Percentiles rank a stretch among this genome's conserved stretches.
These are phyloP conservation scores for Ptilodon capucinus DNA, from an alignment of 2,888 invertebrate species.

Conservation along the genomic window DNA sequence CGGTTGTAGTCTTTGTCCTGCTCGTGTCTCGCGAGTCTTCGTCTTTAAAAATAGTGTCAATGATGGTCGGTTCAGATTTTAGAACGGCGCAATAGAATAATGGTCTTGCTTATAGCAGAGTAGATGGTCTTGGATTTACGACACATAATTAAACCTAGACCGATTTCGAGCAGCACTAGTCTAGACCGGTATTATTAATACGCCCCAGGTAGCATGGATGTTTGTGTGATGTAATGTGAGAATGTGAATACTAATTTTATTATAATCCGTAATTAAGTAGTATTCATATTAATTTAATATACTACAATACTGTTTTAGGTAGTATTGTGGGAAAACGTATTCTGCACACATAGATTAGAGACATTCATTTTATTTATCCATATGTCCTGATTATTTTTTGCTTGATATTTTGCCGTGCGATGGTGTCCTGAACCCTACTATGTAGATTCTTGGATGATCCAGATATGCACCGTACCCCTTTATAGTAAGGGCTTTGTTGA, in stretches of 20 bases:
- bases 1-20: too few species aligned
- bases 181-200: constrained; percentile 1
- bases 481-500: neutral
- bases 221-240: constrained; percentile 65
- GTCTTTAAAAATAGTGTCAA: too few species aligned
- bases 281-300: constrained; percentile 43
- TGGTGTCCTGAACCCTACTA: constrained; percentile 35
- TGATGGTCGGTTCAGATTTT: too few species aligned
- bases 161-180: too few species aligned
- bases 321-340: constrained; percentile 59
- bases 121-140: too few species aligned
- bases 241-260: constrained; percentile 55
- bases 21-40: too few species aligned
- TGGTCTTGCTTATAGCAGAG: too few species aligned
- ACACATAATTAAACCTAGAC: too few species aligned
- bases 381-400: constrained; percentile 42
- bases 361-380: constrained; percentile 35
- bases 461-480: constrained; percentile 65
- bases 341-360: constrained; percentile 73
- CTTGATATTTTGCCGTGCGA: constrained; percentile 47
- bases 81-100: too few species aligned
- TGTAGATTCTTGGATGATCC: constrained; percentile 74
- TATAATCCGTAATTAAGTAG: constrained; percentile 42
- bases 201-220: constrained; percentile 26
- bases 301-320: constrained; percentile 44